These are phyloP conservation scores for Porites lobata DNA, from an alignment of 92 coral and sea anemone genomes.

Conservation along the genomic window DNA sequence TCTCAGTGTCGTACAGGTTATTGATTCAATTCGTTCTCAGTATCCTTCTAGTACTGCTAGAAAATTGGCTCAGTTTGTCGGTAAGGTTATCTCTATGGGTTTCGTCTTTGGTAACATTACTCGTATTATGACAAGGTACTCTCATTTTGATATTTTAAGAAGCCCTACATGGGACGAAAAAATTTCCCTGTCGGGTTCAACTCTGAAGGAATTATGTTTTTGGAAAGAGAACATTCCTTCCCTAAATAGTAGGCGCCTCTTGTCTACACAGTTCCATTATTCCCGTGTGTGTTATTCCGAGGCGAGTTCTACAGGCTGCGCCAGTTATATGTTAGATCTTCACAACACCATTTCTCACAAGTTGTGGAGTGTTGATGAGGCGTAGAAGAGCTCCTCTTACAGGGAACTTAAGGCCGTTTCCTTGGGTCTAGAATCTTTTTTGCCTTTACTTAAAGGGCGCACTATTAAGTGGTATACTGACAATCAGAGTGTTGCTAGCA, in stretches of 20 bases:
- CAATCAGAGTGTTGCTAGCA: constrained; percentile 29
- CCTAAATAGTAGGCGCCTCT: too few species aligned
- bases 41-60: constrained; percentile 35
- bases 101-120: constrained; percentile 49
- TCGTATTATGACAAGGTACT: constrained; percentile 6
- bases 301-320: too few species aligned
- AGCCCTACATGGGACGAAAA: constrained; percentile 9
- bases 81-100: constrained; percentile 59
- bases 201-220: too few species aligned
- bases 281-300: too few species aligned
- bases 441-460: constrained; percentile 11
- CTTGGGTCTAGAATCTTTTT: constrained; percentile 18
- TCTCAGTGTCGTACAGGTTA: constrained; percentile 13
- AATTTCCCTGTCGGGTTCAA: constrained; percentile 1
- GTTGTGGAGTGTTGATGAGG: constrained; percentile 19
- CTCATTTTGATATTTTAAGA: constrained; percentile 27
- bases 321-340: too few species aligned
- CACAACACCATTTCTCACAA: too few species aligned
- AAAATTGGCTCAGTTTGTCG: constrained; percentile 37
- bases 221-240: neutral
- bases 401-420: constrained; percentile 12
- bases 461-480: constrained; percentile 43
- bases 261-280: too few species aligned
- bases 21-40: neutral
- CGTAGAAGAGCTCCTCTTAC: neutral